Evolutionary conservation across 92 coral and sea anemone genomes (phyloP), one percentile per base, ranked within the genome.

Genomic region (Paramuricea clavata): DNA sequence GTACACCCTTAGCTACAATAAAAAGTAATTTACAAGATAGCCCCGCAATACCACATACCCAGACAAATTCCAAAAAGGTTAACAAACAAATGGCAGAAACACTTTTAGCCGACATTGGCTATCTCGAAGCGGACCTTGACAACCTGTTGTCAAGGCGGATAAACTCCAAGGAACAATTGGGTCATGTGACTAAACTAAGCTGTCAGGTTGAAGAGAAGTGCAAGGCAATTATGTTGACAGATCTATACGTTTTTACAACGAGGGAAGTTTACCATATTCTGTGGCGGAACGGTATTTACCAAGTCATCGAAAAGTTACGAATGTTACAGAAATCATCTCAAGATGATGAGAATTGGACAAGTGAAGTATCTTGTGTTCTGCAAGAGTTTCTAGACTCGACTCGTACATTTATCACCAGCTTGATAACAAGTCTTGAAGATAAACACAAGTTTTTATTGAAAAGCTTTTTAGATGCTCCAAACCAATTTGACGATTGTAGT

Each of bases 201-300:
- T 88, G 81, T 64, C 94, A 96, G 86, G 88, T 96, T 23, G 98
- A 94, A 83, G 95, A 94, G n/a, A 81, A 80, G 3, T 93, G 93
- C 80, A 92, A 87, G 87, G 93, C 95, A 17, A 93, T 93, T 5
- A 91, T 96, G 80, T 82, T 92, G 92, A 88, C 92, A n/a, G 99
- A 96, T 76, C 82, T 96, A 10, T 64, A 88, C 17, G 89, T 91
- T 41, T 93, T 95, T 22, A 62, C 91, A 9, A 93, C 92, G 15
- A 91, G 93, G 30, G 99, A 97, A 13, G 89, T 94, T 27, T 94
- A 97, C 54, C 98, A 94, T 31, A 69, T 82, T 12, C 81, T 97
- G 3, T 97, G 99, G 99, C 90, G 87, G 69, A 93, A 71, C 93
- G 97, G 93, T 44, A 91, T 97, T 83, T 94, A 97, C 76, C 95